Evolutionary conservation across 37 sponge, comb jelly and placozoan genomes (phyloP).

Genomic region (Petrosia ficiformis): DNA sequence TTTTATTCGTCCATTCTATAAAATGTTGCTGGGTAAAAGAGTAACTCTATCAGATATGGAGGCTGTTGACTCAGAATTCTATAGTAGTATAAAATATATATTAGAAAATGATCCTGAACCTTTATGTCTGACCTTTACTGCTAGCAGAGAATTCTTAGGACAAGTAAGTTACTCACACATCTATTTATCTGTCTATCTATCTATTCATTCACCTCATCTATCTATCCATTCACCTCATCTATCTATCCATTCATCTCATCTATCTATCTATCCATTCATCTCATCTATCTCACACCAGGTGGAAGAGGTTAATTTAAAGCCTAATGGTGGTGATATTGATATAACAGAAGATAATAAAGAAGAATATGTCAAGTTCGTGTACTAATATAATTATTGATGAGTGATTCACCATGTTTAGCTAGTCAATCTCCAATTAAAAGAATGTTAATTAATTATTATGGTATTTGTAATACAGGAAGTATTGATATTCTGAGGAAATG

Average conservation of each 20-base stretch:
- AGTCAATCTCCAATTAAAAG: not conserved
- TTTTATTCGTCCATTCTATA: conserved; percentile 98
- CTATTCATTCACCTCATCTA: no score
- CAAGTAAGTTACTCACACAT: conserved; percentile 74
- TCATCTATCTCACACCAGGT: conserved; percentile 14
- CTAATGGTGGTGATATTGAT: conserved; percentile 80
- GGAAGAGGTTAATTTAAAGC: conserved; percentile 79
- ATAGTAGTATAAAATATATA: conserved; percentile 90
- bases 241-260: no score
- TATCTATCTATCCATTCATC: no score
- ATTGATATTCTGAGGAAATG: not conserved
- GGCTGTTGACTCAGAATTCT: conserved; percentile 87
- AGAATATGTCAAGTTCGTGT: conserved; percentile 91
- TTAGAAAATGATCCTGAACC: conserved; percentile 95
- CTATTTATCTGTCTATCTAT: no score
- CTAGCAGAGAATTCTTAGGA: conserved; percentile 81
- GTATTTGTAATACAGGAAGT: not conserved
- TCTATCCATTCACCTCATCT: not conserved
- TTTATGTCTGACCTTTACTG: conserved; percentile 85
- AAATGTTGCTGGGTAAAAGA: conserved; percentile 83
- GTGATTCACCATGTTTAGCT: no score
- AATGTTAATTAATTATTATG: not conserved
- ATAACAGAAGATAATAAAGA: conserved; percentile 89
- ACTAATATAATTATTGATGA: not conserved
- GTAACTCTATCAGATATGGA: conserved; percentile 88